Evolutionary conservation across 2,888 invertebrate genomes (phyloP), one percentile per base, ranked within the genome.

Genomic region (Lasioglossum lativentre): DNA sequence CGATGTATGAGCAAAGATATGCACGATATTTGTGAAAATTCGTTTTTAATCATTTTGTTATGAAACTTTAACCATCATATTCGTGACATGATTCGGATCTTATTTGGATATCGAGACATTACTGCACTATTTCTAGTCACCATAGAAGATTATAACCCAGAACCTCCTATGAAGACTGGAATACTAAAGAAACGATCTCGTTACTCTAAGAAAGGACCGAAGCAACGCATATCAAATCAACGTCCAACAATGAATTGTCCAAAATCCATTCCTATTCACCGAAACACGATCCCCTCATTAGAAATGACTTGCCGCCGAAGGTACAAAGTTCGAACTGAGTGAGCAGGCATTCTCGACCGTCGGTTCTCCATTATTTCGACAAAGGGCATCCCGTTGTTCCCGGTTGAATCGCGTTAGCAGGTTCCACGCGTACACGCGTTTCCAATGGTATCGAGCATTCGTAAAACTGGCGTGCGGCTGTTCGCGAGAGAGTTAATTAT

Each of bases 401-500:
- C 19, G 23, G 30, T 56, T 34, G 34, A 38, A 38, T 23, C 34
- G 34, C 34, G 66, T 38, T 42, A 19, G 59, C 59, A 23, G 40
- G 12, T 77, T 30, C 68, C 23, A 14, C 68, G 47, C 56, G 56
- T 34, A 38, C 19, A 23, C 76, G 66, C 66, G 59, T 2, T 19
- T 34, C 19, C 52, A 34, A 27, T 38, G 85, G 14, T 23, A 66
- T 80, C 47, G 47, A 34, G 19, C 16, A 40, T 63, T 52, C 19
- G 78, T 68, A 52, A 74, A 85, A 85, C 85, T 56, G 45, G 81
- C 56, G n/a, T 4, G 14, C 4, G 16, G 19, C 42, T 45, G 72
- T 75, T 78, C 34, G 14, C 59, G 59, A 8, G 63, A 12, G 30
- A 23, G 77, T 78, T 85, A 85, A 86, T 86, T 81, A 86, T 42